Evolutionary conservation across 1,140 invertebrate genomes (phyloP), one percentile per base, ranked within the genome.

Genomic region (Drosophila melanica): DNA sequence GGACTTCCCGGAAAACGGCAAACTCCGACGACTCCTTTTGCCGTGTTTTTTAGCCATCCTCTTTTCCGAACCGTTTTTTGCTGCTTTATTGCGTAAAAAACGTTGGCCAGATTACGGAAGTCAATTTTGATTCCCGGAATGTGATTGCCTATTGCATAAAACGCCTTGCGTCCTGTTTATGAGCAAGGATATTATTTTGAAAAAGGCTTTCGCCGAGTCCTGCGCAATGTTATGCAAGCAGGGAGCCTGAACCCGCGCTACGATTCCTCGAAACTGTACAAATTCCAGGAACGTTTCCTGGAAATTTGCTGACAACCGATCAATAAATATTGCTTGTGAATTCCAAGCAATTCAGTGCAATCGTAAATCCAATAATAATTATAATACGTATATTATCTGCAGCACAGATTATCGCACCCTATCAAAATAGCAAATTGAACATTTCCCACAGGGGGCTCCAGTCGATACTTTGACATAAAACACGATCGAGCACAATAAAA

Each of bases 101-200:
- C 54, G 54, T 6, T 72, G 44, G 48, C 47, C 35, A 47, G 18
- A 44, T 59, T 42, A 48, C 1, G 47, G 39, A 42, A 70, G 70
- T 64, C 66, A 81, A 57, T 53, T 51, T 64, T 47, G 27, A n/a
- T 81, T 81, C 81, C 18, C 1, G 35, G 77, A 76, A 80, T 39
- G 10, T 9, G 42, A 42, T 30, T 33, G 42, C 42, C 4, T 16
- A 54, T 69, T 69, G 58, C 67, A 54, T 64, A 70, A 55, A 35
- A n/a, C 11, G 50, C 39, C 39, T 33, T 53, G 39, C 27, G 62
- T 35, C 42, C 10, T 16, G 11, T 63, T 63, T 69, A 53, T 41
- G 47, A 9, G 9, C 27, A 27, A 27, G 27, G 33, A 35, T 35
- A 9, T 35, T 35, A 35, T 35, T 35, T 48, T 14, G 6, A n/a